phyloP scores from a whole-genome alignment of 2,797 vertebrate species.

The Amphiprion clarkii region DNA sequence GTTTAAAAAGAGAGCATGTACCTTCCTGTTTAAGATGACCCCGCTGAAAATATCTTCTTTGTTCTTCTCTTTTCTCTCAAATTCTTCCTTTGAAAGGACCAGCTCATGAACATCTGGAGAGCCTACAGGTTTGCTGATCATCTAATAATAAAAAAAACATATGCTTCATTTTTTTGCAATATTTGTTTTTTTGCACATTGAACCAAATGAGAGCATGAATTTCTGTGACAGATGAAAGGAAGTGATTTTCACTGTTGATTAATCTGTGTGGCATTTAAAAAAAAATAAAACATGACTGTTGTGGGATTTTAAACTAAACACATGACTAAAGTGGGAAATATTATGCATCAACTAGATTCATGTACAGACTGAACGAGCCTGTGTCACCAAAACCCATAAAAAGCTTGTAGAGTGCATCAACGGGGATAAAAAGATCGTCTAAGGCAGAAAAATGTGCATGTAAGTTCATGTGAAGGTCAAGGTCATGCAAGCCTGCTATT shows the following conservation, averaged over 20 bases:
- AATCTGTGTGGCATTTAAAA: too few species aligned
- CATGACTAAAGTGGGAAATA: too few species aligned
- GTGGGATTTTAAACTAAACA: too few species aligned
- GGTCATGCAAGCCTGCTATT: too few species aligned
- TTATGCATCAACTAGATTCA: too few species aligned
- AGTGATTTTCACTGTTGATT: neutral
- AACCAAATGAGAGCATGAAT: neutral
- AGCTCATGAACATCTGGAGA: conserved; percentile 95
- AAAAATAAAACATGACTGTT: too few species aligned
- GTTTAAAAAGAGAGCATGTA: conserved; percentile 57
- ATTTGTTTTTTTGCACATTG: neutral
- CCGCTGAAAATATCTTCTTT: conserved; percentile 90
- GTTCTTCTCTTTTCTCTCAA: conserved; percentile 92
- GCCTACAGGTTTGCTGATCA: conserved; percentile 90
- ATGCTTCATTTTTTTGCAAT: neutral
- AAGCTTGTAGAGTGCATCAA: too few species aligned
- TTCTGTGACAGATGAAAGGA: neutral
- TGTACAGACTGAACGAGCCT: too few species aligned
- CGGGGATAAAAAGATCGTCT: too few species aligned
- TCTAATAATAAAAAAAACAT: conserved; percentile 73
- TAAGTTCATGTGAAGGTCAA: too few species aligned
- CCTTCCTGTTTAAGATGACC: conserved; percentile 92
- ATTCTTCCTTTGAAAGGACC: conserved; percentile 93
- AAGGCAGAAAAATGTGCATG: too few species aligned
- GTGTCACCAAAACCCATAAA: too few species aligned